Evolutionary conservation across 2,797 vertebrate species (phyloP).

Genomic region (Pseudochirops cupreus): DNA sequence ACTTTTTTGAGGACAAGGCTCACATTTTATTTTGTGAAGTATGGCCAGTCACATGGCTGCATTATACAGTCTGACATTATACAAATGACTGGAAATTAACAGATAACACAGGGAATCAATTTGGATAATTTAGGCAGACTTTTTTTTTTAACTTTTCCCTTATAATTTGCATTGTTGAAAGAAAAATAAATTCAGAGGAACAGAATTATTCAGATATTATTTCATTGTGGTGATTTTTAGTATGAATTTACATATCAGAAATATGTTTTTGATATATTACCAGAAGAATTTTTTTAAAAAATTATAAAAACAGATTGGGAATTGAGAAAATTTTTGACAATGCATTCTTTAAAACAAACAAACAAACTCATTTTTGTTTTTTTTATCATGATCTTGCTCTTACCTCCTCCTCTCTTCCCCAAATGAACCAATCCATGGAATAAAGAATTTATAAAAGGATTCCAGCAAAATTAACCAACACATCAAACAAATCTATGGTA

Average conservation of each 20-base stretch:
- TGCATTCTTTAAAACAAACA: not conserved
- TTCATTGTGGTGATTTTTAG: not conserved
- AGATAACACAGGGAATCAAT: not conserved
- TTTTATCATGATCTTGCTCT: too few relatives aligned
- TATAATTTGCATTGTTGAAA: not conserved
- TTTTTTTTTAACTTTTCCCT: not conserved
- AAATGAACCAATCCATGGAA: too few relatives aligned
- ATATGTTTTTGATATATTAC: not conserved
- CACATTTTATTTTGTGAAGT: not conserved
- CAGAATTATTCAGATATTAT: not conserved
- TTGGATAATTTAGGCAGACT: not conserved
- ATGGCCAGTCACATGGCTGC: not conserved
- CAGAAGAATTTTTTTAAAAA: not conserved
- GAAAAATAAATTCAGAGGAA: not conserved
- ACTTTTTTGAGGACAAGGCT: not conserved
- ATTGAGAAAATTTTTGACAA: not conserved
- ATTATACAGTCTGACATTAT: not conserved
- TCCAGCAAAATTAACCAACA: too few relatives aligned
- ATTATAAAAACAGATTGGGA: conserved; percentile 2
- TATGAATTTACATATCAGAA: not conserved
- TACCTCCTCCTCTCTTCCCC: too few relatives aligned
- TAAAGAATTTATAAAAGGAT: too few relatives aligned
- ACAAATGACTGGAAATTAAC: not conserved
- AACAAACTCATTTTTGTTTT: too few relatives aligned
- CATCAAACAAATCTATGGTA: too few relatives aligned